These are phyloP conservation scores for Genyomyrus donnyi DNA, from an alignment of 2,113 vertebrate species.

Conservation along the genomic window DNA sequence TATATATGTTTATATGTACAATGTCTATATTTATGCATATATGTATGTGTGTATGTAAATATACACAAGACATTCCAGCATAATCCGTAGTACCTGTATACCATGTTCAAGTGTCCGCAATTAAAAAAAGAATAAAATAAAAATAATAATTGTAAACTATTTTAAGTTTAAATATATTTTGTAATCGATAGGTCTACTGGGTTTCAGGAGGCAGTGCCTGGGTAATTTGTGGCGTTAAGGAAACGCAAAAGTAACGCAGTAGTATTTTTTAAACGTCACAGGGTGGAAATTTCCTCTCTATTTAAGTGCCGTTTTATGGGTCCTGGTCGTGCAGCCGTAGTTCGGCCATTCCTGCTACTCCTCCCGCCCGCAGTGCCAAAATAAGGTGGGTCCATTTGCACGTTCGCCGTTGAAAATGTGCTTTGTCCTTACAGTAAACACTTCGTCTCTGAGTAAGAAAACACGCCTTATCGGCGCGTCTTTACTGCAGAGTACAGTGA, in stretches of 20 bases:
- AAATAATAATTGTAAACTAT: not conserved
- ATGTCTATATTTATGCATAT: not conserved
- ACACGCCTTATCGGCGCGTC: not conserved
- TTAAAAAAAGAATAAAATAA: not conserved
- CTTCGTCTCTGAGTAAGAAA: not conserved
- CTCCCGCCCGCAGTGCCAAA: not conserved
- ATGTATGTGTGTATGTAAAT: not conserved
- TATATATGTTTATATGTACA: not conserved
- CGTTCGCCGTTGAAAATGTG: not conserved
- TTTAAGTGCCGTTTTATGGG: not conserved
- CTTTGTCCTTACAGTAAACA: not conserved
- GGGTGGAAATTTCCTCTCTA: conserved; percentile 14
- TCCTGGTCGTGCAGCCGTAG: not conserved
- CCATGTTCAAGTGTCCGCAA: not conserved
- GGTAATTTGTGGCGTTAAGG: not conserved
- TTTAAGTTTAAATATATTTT: not conserved
- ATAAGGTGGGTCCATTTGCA: not conserved
- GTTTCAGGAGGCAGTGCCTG: not conserved
- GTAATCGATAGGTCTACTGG: not conserved
- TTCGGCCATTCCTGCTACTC: not conserved
- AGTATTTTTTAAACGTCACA: not conserved
- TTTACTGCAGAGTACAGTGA: not conserved
- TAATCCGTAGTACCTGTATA: not conserved
- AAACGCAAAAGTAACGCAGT: not conserved
- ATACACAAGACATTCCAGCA: not conserved